Evolutionary conservation across 2,797 vertebrate genomes (phyloP), one percentile per base, ranked within the genome.

Genomic region (Acanthurus tractus): DNA sequence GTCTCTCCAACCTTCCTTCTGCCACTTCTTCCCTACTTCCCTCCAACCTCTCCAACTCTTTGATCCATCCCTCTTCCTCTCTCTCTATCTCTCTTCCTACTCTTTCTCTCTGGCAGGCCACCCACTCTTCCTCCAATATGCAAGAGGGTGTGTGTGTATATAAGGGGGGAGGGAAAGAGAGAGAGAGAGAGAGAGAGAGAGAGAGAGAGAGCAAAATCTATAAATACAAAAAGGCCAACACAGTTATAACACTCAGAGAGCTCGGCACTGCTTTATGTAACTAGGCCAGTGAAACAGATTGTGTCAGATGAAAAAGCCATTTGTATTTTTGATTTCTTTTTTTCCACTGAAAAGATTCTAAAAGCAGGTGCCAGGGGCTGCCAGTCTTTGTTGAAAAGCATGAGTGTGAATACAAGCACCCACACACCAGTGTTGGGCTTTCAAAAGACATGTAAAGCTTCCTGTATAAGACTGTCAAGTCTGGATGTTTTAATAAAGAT

Each of bases 191-290:
- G 62, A 62, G 62, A 56, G 18, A 76, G 63, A 78, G 63, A 49
- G 57, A 66, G 48, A 61, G 65, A 58, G 55, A 61, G 66, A 45
- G 81, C 46, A 56, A 76, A 53, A 74, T 84, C 88, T 93, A 93
- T 91, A 91, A 93, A 94, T 92, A 92, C 71, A 67, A 80, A 90
- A 88, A 88, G 79, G 80, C 85, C 66, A 65, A 86, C 72, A 76
- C 55, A 79, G 81, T 76, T 86, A 72, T 82, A 83, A 81, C 83
- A 80, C 79, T 85, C 63, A 45, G 74, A 78, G 83, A 85, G 82
- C 68, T 71, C n/a, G 48, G 77, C 87, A 83, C 74, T 56, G 10
- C 77, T 91, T 91, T 85, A 91, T 86, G 82, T 88, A 92, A 90
- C 84, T 79, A 65, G 80, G 85, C 88, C 81, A 87, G 78, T 62